These are phyloP conservation scores for Pinctada fucata DNA, from an alignment of 2,888 invertebrate species.

Conservation along the genomic window DNA sequence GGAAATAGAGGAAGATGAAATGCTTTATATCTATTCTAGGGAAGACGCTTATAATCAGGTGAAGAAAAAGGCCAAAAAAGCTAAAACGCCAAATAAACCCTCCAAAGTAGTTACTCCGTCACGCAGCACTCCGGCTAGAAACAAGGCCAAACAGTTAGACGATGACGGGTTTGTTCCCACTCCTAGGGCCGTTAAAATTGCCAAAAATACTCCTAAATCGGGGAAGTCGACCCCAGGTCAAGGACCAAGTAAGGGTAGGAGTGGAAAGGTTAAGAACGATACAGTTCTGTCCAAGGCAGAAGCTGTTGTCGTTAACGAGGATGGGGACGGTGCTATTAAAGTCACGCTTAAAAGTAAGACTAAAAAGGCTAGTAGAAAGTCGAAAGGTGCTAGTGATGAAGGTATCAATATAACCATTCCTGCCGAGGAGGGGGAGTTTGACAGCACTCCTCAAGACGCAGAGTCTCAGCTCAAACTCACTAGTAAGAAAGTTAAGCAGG, in stretches of 20 bases:
- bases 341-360: slow-evolving; percentile 25
- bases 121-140: slow-evolving; percentile 21
- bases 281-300: slow-evolving; percentile 25
- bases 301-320: slow-evolving; percentile 27
- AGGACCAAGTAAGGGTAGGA: background rate
- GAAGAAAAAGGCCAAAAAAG: slow-evolving; percentile 76
- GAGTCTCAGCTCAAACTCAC: slow-evolving; percentile 4
- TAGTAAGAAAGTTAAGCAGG: background rate
- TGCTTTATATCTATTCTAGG: slow-evolving; percentile 85
- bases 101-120: slow-evolving; percentile 25
- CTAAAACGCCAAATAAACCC: slow-evolving; percentile 32
- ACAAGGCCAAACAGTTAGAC: slow-evolving; percentile 18
- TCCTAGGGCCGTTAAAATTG: slow-evolving; percentile 15
- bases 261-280: background rate
- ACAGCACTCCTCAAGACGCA: background rate
- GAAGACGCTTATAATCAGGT: slow-evolving; percentile 91
- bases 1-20: slow-evolving; percentile 79
- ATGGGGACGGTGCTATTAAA: slow-evolving; percentile 25
- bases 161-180: slow-evolving; percentile 22
- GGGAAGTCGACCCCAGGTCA: background rate
- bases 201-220: slow-evolving; percentile 16
- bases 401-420: slow-evolving; percentile 32
- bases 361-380: slow-evolving; percentile 28
- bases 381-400: background rate
- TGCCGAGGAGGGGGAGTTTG: slow-evolving; percentile 16